phyloP scores from a whole-genome alignment of 2,797 vertebrate genomes.

The Fistularia tabacaria region DNA sequence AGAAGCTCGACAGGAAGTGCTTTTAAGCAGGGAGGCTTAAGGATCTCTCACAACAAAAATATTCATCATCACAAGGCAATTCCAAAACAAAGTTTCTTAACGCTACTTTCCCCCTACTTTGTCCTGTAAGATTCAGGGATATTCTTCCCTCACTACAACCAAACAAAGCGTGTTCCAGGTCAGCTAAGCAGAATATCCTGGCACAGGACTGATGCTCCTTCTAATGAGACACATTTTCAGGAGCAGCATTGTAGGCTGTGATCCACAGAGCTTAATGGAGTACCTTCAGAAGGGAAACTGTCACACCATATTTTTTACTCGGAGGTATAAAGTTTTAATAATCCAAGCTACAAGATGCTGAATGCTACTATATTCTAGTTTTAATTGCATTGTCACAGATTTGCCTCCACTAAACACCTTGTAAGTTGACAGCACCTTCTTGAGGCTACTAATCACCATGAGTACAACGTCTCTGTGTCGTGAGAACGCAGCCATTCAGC shows the following conservation, averaged over 20 bases:
- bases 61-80: conserved; percentile 22
- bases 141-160: conserved; percentile 20
- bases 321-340: too few species aligned
- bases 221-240: conserved; percentile 41
- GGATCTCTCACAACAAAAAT: conserved; percentile 24
- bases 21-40: conserved; percentile 50
- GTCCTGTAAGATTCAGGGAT: conserved; percentile 20
- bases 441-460: too few species aligned
- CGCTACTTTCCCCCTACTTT: conserved; percentile 1
- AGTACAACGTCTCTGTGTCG: too few species aligned
- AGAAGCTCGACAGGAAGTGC: conserved; percentile 48
- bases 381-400: too few species aligned
- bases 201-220: conserved; percentile 39
- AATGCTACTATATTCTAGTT: too few species aligned
- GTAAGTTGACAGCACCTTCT: too few species aligned
- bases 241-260: conserved; percentile 7
- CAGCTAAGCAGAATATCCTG: conserved; percentile 41
- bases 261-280: too few species aligned
- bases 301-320: too few species aligned
- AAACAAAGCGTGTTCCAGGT: conserved; percentile 49
- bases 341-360: too few species aligned
- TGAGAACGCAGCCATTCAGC: too few species aligned
- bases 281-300: too few species aligned
- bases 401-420: too few species aligned
- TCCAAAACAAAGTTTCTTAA: conserved; percentile 20